Base-by-base conservation (phyloP, 2,888 invertebrate species). In the Dryobota labecula region DNA sequence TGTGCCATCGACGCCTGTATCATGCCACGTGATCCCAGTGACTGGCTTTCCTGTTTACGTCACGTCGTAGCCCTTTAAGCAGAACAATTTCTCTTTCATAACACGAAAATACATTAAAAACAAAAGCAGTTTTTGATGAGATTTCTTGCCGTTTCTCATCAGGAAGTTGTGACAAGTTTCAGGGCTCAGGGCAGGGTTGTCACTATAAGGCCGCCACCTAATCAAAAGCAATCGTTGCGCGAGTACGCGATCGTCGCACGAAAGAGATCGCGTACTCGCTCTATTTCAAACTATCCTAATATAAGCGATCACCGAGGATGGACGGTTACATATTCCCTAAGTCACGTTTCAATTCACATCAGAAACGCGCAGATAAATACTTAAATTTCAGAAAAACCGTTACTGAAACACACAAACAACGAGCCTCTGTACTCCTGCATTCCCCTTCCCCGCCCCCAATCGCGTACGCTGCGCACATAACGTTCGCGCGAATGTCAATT, bases 141-240 rank as follows among this genome's bases (percentile, higher is more conserved):
- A 43, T 43, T 36, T 36, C 8, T 38, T 45, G 1, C 2, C 18
- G 15, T 73, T 73, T 33, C 24, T 24, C 13, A 13, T 73, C 65
- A 73, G 4, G n/a, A 57, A 58, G 49, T 51, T 64, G 20, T 30
- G 72, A 43, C 33, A 47, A 61, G 38, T 61, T 54, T 30, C 2
- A 18, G 5, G 18, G 18, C n/a, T 68, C 15, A 24, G 11, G 11
- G 27, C n/a, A 13, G 20, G 2, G 24, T 9, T 60, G 33, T 60
- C 33, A 57, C 18, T 61, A 2, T 11, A 20, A 9, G n/a, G 11
- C 36, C 1, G 36, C 36, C 8, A 8, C 0, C 36, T 36, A 36
- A 36, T 36, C 36, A 8, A 36, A 36, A 6, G 36, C 8, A 8
- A 36, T 36, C 36, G 36, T 36, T 8, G 36, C 36, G 36, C 36